These are phyloP conservation scores for Carcina quercana DNA, from an alignment of 2,888 invertebrate species.

Conservation along the genomic window DNA sequence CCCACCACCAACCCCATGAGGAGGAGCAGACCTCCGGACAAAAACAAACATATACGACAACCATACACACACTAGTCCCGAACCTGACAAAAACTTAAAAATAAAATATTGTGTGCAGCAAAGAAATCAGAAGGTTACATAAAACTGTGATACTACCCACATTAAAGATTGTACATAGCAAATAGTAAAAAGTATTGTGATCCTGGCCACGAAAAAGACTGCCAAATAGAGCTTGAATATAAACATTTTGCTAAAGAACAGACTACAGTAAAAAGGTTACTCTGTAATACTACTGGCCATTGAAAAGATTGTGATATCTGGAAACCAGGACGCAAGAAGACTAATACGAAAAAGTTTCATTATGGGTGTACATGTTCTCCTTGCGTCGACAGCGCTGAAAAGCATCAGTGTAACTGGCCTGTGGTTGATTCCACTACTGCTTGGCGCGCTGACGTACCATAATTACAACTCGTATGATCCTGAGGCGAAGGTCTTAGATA, in stretches of 20 bases:
- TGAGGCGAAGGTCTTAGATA: conserved; percentile 83
- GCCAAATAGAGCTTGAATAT: conserved; percentile 20
- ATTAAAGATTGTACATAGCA: background rate
- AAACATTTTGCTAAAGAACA: conserved; percentile 4
- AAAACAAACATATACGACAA: conserved; percentile 24
- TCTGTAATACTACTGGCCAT: no score
- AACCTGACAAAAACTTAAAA: no score
- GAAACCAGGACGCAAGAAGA: conserved; percentile 7
- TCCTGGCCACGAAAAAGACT: conserved; percentile 17
- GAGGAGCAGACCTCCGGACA: conserved; percentile 62
- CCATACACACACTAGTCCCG: conserved; percentile 31
- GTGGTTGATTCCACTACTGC: conserved; percentile 88
- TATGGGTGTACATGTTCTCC: conserved; percentile 84
- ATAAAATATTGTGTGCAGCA: no score
- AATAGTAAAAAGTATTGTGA: conserved; percentile 1
- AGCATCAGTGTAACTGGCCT: conserved; percentile 85
- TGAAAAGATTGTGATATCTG: no score
- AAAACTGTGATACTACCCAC: conserved; percentile 12
- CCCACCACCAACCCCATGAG: conserved; percentile 39
- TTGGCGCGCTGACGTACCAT: conserved; percentile 87
- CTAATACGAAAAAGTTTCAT: no score
- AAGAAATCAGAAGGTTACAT: conserved; percentile 33
- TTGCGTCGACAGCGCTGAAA: conserved; percentile 85
- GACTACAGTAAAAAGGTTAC: no score
- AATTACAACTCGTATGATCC: conserved; percentile 88